Evolutionary conservation across 2,113 vertebrate genomes (phyloP), one percentile per base, ranked within the genome.

Genomic region (Machaerirhynchus nigripectus): DNA sequence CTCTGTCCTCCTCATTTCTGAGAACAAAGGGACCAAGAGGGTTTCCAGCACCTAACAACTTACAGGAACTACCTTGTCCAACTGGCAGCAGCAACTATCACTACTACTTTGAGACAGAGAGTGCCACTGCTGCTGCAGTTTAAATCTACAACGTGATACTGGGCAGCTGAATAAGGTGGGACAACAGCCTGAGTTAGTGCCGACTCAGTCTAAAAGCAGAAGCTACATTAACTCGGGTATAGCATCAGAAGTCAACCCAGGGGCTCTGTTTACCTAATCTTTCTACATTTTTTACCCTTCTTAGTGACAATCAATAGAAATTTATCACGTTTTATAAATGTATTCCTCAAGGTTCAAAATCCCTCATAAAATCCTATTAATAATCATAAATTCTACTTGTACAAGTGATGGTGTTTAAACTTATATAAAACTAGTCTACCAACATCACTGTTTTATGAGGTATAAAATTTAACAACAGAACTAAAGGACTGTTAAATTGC

Each of bases 21-120:
- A 97, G 75, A 95, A 67, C 81, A 81, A 93, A 95, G 57, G 57
- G 65, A 95, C 87, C 91, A 90, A 90, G 84, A 96, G 65, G 15
- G 59, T 74, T 89, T 95, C 92, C 93, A 95, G 78, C 64, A 93
- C 16, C 3, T 67, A 90, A 85, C 56, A 93, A 84, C 64, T 85
- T 82, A 90, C 47, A 94, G 95, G 79, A 97, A 88, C 96, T 82
- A 89, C 46, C 53, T 9, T 75, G 37, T 59, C 61, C 77, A 74
- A 91, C 91, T 56, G 70, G 78, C 67, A 91, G 86, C 82, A 91
- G 76, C 46, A 85, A 64, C 3, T 76, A 71, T 57, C 57, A 13
- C 70, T 39, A 47, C 28, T 19, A 47, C 33, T 15, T 15, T 24
- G 46, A 71, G 37, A 64, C 22, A 70, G 13, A 83, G 13, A 55